A percentile compares a stretch with the other conserved stretches of the same genome.
These are phyloP conservation scores for Echinometra lucunter DNA, from an alignment of 53 echinoderm and acorn worm species.

Conservation along the genomic window DNA sequence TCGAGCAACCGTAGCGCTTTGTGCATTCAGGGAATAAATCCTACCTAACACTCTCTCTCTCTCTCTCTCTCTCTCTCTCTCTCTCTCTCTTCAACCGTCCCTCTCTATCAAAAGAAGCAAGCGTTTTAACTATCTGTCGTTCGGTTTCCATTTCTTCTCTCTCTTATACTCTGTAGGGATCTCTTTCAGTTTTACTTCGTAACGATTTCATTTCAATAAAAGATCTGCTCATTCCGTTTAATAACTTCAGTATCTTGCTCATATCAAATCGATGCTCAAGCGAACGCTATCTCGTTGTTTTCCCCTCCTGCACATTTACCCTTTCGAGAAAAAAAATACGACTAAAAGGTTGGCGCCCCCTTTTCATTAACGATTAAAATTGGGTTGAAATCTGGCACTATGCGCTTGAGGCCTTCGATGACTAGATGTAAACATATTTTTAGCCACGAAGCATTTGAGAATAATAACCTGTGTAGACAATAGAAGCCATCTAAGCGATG, in stretches of 20 bases:
- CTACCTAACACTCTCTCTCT: neutral
- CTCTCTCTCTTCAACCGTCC: neutral
- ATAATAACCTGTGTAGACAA: neutral
- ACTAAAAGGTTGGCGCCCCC: neutral
- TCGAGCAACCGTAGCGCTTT: too few species aligned
- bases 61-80: neutral
- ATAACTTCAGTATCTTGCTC: neutral
- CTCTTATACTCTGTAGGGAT: neutral
- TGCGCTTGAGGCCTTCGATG: neutral
- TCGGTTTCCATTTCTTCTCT: neutral
- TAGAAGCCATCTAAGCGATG: neutral
- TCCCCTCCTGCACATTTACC: neutral
- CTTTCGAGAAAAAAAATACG: neutral
- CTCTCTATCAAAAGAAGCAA: too few species aligned
- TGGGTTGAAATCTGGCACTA: slow-evolving; percentile 8
- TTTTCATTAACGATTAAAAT: neutral
- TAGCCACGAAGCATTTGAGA: neutral
- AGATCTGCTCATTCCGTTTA: neutral
- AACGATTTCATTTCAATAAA: neutral
- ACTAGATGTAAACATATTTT: neutral
- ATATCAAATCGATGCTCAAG: neutral
- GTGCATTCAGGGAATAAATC: too few species aligned
- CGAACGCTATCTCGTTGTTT: neutral
- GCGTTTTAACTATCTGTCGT: neutral
- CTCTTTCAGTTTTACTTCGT: neutral